These are phyloP conservation scores for Aphelinus atriplicis DNA, from an alignment of 1,140 invertebrate species.

Conservation along the genomic window DNA sequence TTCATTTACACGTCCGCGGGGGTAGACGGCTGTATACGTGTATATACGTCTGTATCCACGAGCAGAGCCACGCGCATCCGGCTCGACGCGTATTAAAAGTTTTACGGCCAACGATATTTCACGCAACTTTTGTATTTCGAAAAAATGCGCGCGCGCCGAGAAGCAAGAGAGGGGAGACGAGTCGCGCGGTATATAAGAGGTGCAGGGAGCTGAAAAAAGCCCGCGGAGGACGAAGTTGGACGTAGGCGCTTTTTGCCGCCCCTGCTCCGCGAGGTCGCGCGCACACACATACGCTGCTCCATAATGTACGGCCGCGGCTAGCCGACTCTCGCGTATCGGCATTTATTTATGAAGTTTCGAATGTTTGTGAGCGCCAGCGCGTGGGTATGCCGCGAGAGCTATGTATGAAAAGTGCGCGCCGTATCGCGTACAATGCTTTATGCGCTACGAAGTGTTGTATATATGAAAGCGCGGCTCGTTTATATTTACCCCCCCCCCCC, in stretches of 20 bases:
- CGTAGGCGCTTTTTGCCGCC: background rate
- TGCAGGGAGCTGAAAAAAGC: too few relatives aligned
- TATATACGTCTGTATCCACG: slow-evolving; percentile 45
- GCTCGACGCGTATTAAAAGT: slow-evolving; percentile 61
- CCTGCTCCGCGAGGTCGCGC: background rate
- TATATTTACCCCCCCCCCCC: background rate
- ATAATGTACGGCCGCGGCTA: too few relatives aligned
- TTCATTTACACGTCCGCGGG: slow-evolving; percentile 17
- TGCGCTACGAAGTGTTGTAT: too few relatives aligned
- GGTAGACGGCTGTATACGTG: slow-evolving; percentile 24
- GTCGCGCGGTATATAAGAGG: too few relatives aligned
- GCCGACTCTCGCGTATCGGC: background rate
- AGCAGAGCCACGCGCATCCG: slow-evolving; percentile 31
- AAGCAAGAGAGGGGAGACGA: too few relatives aligned
- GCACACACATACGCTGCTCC: too few relatives aligned
- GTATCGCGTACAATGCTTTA: too few relatives aligned
- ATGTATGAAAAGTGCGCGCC: too few relatives aligned
- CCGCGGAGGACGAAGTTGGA: slow-evolving; percentile 1
- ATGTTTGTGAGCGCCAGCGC: too few relatives aligned
- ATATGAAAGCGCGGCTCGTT: background rate
- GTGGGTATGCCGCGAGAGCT: too few relatives aligned
- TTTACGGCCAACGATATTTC: slow-evolving; percentile 64
- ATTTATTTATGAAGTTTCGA: background rate
- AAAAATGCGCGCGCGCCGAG: slow-evolving; percentile 48
- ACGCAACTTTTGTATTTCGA: slow-evolving; percentile 65